These are phyloP conservation scores for Setipinna tenuifilis DNA, from an alignment of 2,797 vertebrate species.

Conservation along the genomic window DNA sequence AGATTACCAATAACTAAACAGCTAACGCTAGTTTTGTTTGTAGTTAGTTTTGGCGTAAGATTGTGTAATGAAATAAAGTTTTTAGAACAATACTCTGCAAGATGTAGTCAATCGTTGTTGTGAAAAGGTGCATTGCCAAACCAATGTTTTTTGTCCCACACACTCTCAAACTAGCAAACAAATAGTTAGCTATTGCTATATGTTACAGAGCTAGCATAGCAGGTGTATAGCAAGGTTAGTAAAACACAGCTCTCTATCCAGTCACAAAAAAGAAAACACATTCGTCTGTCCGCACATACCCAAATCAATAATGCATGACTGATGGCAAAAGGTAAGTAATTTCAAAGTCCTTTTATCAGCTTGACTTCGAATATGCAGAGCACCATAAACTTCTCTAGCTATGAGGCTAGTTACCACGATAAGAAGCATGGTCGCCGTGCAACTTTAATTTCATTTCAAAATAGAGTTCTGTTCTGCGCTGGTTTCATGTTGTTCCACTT, in stretches of 20 bases:
- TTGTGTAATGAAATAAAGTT: background rate
- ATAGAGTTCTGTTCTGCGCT: background rate
- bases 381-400: background rate
- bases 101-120: background rate
- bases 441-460: background rate
- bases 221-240: too few relatives aligned
- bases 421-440: slow-evolving; percentile 34
- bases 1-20: too few relatives aligned
- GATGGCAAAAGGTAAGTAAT: too few relatives aligned
- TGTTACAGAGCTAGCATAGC: background rate
- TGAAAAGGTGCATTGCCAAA: background rate
- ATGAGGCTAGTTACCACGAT: background rate
- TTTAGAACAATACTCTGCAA: background rate
- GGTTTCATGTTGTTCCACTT: background rate
- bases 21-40: too few relatives aligned
- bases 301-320: too few relatives aligned
- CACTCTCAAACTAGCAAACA: background rate
- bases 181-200: background rate
- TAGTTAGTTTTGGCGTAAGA: background rate
- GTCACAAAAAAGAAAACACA: too few relatives aligned
- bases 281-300: too few relatives aligned
- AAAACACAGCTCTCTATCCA: too few relatives aligned
- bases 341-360: background rate
- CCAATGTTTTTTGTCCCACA: background rate
- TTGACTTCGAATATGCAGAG: background rate